Evolutionary conservation across 1,140 invertebrate species (phyloP), one percentile per base, ranked within the genome.

Genomic region (Batillaria attramentaria): DNA sequence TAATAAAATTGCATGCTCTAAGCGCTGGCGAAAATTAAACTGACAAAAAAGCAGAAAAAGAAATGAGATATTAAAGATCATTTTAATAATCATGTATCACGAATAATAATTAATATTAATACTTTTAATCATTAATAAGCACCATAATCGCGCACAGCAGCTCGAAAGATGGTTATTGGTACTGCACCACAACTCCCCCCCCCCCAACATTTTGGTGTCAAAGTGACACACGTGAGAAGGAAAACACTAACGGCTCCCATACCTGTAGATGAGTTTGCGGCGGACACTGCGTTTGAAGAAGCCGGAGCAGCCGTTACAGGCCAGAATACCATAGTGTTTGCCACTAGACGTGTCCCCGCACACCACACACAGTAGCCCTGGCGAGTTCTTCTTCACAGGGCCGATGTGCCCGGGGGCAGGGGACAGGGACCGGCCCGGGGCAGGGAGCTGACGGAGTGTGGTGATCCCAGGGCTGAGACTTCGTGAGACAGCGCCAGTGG

Each of bases 261-360:
- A 98, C 97, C 97, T 96, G 93, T 99, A 99, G 82, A 99, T 99
- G 60, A 99, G 93, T 92, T 99, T 98, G 83, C 98, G 93, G 46
- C 98, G 93, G 39, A 99, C 98, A 83, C 97, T 98, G 81, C 98
- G 92, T 88, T 99, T 99, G 93, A 99, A 99, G 92, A 99, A 99
- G 3, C 98, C 98, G 68, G 96, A 98, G 92, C 98, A 99, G 0
- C 98, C 98, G 87, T 99, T 99, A 91, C 98, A 99, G 0, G 98
- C 98, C n/a, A 99, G 93, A 81, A 99, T 99, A 0, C 98, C 98
- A 90, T 99, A 99, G 91, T 99, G 98, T 89, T 99, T 99, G 0
- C 98, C 98, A 6, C 96, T 98, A 75, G 96, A 98, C 1, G 97
- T 98, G 88, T 99, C 98, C 0, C 97, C 97, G 87, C 98, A 99